Base-by-base conservation (phyloP, 2,888 invertebrate genomes). In the Epinotia demarniana region DNA sequence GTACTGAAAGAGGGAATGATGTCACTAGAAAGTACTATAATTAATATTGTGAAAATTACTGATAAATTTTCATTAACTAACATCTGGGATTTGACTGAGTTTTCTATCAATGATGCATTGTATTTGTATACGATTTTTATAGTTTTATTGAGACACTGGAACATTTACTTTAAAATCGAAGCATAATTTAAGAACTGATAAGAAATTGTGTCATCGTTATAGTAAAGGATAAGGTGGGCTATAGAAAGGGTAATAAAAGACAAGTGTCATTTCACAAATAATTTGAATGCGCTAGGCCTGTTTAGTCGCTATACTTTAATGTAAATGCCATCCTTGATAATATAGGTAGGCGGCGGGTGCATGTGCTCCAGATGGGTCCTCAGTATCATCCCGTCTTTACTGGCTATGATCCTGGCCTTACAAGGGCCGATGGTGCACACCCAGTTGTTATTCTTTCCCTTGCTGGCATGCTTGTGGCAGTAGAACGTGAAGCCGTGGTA, bases 371-470 rank as follows among this genome's bases (percentile, higher is more conserved):
- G 43, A 3, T 53, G 11, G 18, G 62, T 43, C 12, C 58, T 72
- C n/a, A 49, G 27, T 9, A 71, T 77, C 19, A 57, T 27, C n/a
- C 57, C 72, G 1, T 58, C 58, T 39, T 77, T 79, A 9, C 75
- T 78, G 68, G 81, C 78, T 23, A 74, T 78, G 33, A 85, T 81
- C 11, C 79, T 78, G 1, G 82, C 81, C 46, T 78, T 80, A 73
- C 85, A 85, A 27, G 75, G 77, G n/a, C 77, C 73, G 73, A 75
- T 79, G 57, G 77, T 77, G 53, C 79, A 77, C 16, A 76, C 77
- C 73, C 75, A 77, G n/a, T 67, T 70, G 23, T 78, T 71, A 63
- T 78, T 75, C 46, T 58, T 63, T 19, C 75, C 70, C 39, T 23
- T 57, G 23, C 74, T 74, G 33, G 63, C 49, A 23, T 70, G 63